Conservation (phyloP, 2,888 invertebrate species). For the Philhelius pedissequus region DNA sequence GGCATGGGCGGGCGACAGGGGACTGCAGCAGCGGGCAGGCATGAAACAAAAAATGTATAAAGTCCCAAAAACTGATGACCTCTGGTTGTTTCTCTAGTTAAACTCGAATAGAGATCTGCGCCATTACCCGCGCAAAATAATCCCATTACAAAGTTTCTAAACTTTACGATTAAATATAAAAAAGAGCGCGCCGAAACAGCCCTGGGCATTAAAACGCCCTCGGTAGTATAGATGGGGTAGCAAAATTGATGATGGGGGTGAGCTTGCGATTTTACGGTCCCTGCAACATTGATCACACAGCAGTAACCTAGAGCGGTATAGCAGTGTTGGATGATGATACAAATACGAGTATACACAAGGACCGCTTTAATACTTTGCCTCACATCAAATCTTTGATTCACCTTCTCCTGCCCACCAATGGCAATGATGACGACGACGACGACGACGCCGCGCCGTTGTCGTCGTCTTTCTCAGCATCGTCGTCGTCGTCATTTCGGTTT, state of each 20-base stretch:
- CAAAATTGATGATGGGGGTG: slow-evolving; percentile 30
- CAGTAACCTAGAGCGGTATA: slow-evolving; percentile 61
- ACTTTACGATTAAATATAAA: slow-evolving; percentile 76
- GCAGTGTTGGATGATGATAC: slow-evolving; percentile 3
- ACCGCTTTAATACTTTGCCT: slow-evolving; percentile 64
- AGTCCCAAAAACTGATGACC: slow-evolving; percentile 64
- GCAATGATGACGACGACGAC: neutral
- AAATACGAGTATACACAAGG: too few relatives aligned
- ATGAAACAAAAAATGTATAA: neutral
- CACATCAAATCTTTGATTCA: slow-evolving; percentile 63
- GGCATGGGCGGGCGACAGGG: neutral
- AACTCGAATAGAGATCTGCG: slow-evolving; percentile 64
- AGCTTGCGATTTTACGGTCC: slow-evolving; percentile 64
- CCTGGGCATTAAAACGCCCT: slow-evolving; percentile 76
- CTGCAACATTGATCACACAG: slow-evolving; percentile 68
- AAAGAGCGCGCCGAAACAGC: slow-evolving; percentile 73
- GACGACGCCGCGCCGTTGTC: neutral
- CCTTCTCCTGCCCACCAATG: slow-evolving; percentile 8
- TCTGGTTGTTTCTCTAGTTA: slow-evolving; percentile 67
- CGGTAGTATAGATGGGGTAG: slow-evolving; percentile 18
- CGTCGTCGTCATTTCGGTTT: slow-evolving; percentile 75
- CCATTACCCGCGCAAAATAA: slow-evolving; percentile 63
- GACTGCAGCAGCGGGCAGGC: neutral
- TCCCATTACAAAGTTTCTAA: slow-evolving; percentile 77
- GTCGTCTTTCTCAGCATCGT: slow-evolving; percentile 37